A percentile compares a stretch with the other conserved stretches of the same genome.
Evolutionary conservation across 2,797 vertebrate species (phyloP).

Genomic region (Hylomyscus alleni): DNA sequence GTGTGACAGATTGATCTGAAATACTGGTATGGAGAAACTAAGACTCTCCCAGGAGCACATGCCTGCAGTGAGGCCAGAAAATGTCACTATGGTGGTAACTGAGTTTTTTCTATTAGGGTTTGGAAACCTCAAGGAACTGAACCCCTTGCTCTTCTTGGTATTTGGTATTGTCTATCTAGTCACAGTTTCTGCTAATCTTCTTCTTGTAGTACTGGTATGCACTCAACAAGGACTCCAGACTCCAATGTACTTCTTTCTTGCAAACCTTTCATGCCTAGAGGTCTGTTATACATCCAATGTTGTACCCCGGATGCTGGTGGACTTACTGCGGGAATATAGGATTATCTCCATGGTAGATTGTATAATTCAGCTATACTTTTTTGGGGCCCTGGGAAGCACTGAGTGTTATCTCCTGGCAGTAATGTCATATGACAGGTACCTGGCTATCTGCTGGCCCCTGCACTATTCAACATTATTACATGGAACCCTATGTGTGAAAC

Average conservation of each 20-base stretch:
- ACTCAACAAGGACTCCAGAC: constrained; percentile 53
- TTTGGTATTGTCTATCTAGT: constrained; percentile 54
- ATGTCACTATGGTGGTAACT: constrained; percentile 39
- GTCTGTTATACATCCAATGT: constrained; percentile 66
- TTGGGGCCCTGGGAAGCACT: constrained; percentile 59
- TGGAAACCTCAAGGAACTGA: constrained; percentile 57
- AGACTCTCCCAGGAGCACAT: constrained; percentile 23
- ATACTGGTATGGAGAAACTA: constrained; percentile 27
- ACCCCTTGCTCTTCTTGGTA: constrained; percentile 59
- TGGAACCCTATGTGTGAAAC: neutral
- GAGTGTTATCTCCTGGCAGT: constrained; percentile 73
- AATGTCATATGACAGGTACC: constrained; percentile 66
- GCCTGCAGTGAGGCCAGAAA: constrained; percentile 43
- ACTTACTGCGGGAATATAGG: constrained; percentile 69
- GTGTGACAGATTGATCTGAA: neutral
- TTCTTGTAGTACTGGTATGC: constrained; percentile 29
- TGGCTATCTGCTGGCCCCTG: constrained; percentile 48
- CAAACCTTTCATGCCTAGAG: constrained; percentile 57
- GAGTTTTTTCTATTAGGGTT: constrained; percentile 66
- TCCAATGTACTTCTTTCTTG: constrained; percentile 74
- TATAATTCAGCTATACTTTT: constrained; percentile 76
- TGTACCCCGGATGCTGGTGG: constrained; percentile 59
- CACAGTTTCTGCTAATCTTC: constrained; percentile 58
- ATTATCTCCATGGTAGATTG: constrained; percentile 59
- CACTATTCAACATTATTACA: constrained; percentile 63